Percentiles rank a stretch among this genome's conserved stretches.
Conservation (phyloP, 2,113 vertebrate species). For the Notiomystis cincta region DNA sequence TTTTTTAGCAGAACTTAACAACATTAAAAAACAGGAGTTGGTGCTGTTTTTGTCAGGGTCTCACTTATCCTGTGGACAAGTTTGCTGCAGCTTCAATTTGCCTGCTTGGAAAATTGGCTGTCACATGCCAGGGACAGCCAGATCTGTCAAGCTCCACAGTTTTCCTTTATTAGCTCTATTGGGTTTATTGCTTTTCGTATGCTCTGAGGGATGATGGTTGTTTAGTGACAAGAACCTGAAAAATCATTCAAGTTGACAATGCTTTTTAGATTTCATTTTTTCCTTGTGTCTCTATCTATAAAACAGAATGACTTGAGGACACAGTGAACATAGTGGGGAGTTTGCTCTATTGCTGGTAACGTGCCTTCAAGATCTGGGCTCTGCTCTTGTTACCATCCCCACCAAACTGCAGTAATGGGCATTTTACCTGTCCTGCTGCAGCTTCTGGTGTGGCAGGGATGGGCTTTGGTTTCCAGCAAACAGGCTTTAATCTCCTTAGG, state of each 20-base stretch:
- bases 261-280: slow-evolving; percentile 53
- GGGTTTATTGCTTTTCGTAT: slow-evolving; percentile 50
- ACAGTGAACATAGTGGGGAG: background rate
- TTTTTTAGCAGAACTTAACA: background rate
- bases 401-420: background rate
- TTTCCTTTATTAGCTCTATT: slow-evolving; percentile 55
- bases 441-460: background rate
- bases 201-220: slow-evolving; percentile 60
- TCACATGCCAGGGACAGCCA: slow-evolving; percentile 63
- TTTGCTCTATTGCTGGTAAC: background rate
- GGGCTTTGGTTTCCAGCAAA: background rate
- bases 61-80: slow-evolving; percentile 11
- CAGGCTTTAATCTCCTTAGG: background rate
- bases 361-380: background rate
- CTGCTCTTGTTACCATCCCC: background rate
- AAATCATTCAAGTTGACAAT: slow-evolving; percentile 56
- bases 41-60: slow-evolving; percentile 21
- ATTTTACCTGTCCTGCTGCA: no score
- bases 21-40: background rate
- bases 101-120: slow-evolving; percentile 43
- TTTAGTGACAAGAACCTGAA: slow-evolving; percentile 54
- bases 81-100: slow-evolving; percentile 36
- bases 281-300: slow-evolving; percentile 11
- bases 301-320: background rate
- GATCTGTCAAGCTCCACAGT: slow-evolving; percentile 51